phyloP scores from a whole-genome alignment of 2,113 vertebrate species.

The Corythornis madagascariensis region DNA sequence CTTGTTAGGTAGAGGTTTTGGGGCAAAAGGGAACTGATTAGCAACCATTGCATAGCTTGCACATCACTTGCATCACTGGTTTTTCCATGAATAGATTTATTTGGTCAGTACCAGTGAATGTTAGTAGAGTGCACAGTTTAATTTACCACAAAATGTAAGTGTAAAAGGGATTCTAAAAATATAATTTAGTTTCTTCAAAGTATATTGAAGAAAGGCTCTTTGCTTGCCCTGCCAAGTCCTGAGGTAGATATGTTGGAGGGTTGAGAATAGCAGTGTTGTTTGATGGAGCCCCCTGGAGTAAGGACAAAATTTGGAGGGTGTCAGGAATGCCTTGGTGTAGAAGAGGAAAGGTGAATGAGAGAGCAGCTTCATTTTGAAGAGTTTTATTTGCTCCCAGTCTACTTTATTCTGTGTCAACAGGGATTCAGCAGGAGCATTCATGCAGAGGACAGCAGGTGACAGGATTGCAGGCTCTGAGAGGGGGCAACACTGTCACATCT shows the following conservation, averaged over 20 bases:
- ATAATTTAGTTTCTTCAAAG: neutral
- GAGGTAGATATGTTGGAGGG: neutral
- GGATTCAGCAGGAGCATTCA: constrained; percentile 34
- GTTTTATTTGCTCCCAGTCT: neutral
- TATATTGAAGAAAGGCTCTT: neutral
- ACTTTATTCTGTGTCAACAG: neutral
- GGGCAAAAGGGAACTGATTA: neutral
- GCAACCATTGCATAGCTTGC: rapidly evolving
- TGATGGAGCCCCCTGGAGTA: neutral
- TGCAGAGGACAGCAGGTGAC: constrained; percentile 36
- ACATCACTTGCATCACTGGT: neutral
- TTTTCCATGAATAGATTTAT: neutral
- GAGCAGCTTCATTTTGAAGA: constrained; percentile 13
- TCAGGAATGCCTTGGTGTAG: neutral
- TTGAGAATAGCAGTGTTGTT: neutral
- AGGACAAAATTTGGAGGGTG: neutral
- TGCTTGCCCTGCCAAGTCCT: neutral
- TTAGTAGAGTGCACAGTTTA: neutral
- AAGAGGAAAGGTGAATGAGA: neutral
- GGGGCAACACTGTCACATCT: neutral
- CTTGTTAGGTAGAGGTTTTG: neutral
- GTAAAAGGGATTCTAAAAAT: neutral
- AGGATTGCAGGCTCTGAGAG: neutral
- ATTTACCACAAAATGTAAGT: neutral
- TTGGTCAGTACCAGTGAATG: neutral